Evolutionary conservation across 2,888 invertebrate genomes (phyloP).

Genomic region (Phalera bucephala): DNA sequence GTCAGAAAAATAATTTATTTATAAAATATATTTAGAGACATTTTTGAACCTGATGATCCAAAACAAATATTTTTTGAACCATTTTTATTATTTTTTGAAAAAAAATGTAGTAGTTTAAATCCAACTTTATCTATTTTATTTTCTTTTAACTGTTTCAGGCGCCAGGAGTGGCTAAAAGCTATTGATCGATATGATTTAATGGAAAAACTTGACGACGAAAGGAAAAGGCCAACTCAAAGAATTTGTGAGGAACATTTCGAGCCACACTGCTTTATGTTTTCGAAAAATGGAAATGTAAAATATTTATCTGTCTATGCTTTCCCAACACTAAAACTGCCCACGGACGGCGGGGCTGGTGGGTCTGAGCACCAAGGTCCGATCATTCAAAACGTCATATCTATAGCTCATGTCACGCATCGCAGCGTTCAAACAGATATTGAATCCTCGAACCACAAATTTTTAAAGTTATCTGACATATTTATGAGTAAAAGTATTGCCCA

Average conservation of each 20-base stretch:
- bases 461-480: conserved; percentile 22
- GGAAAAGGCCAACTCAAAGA: conserved; percentile 24
- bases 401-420: no score
- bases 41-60: no score
- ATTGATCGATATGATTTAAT: conserved; percentile 26
- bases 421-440: background rate
- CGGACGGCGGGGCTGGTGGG: background rate
- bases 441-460: conserved; percentile 9
- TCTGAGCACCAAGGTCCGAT: background rate
- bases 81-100: no score
- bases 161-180: conserved; percentile 7
- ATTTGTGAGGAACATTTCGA: conserved; percentile 32
- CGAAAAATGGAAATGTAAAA: conserved; percentile 21
- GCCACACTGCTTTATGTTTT: conserved; percentile 19
- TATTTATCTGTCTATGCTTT: conserved; percentile 23
- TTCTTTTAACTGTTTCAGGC: conserved; percentile 8
- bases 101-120: no score
- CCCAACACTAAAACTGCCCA: conserved; percentile 6
- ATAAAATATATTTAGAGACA: no score
- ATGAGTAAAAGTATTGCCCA: conserved; percentile 13
- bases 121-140: no score
- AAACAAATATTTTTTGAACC: no score
- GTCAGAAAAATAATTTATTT: no score
- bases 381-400: no score
- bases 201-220: conserved; percentile 16